Percentiles rank a stretch among this genome's conserved stretches.
These are phyloP conservation scores for Echeneis naucrates DNA, from an alignment of 2,797 vertebrate species.

Conservation along the genomic window DNA sequence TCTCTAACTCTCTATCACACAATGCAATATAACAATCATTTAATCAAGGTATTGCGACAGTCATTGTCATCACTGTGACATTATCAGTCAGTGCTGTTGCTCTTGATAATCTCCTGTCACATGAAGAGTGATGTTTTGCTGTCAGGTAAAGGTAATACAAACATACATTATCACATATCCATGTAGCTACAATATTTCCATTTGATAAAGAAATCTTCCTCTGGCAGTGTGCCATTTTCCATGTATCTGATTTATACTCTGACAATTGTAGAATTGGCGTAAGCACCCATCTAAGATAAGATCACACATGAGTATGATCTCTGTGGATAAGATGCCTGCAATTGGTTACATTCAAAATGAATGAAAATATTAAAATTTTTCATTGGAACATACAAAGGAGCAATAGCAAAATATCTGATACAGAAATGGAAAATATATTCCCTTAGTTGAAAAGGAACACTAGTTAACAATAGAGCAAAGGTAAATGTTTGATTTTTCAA, in stretches of 20 bases:
- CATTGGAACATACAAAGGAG: constrained; percentile 20
- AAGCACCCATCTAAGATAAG: constrained; percentile 16
- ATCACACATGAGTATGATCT: constrained; percentile 26
- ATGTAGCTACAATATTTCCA: constrained; percentile 20
- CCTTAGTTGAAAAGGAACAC: background rate
- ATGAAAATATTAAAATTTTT: constrained; percentile 6
- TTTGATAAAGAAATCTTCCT: constrained; percentile 25
- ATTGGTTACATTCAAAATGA: background rate
- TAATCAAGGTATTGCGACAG: background rate
- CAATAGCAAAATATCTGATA: background rate
- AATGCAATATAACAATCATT: no score
- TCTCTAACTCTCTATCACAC: background rate
- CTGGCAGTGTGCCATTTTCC: constrained; percentile 11
- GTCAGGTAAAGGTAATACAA: background rate
- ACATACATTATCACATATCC: background rate
- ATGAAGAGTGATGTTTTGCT: constrained; percentile 12
- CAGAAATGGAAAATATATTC: background rate
- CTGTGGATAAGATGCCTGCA: constrained; percentile 11
- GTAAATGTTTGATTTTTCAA: constrained; percentile 6
- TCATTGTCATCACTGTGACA: background rate
- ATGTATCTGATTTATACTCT: constrained; percentile 36
- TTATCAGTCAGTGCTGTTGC: background rate
- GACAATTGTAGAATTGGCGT: constrained; percentile 26
- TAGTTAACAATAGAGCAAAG: background rate
- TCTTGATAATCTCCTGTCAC: constrained; percentile 22